A percentile compares a stretch with the other conserved stretches of the same genome.
phyloP scores from a whole-genome alignment of 2,888 invertebrate species.

The Pantelozetes paolii region DNA sequence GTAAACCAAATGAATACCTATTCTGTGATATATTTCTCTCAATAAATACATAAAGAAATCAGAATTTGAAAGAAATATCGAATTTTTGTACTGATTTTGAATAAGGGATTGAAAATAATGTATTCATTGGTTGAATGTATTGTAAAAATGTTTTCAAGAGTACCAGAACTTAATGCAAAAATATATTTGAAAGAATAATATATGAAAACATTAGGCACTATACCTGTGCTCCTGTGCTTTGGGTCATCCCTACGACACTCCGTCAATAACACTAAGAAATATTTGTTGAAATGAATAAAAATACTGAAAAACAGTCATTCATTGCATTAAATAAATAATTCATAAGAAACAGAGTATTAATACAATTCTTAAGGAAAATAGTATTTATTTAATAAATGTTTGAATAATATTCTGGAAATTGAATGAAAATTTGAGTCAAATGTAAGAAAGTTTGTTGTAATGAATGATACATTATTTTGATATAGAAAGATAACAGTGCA shows the following conservation, averaged over 20 bases:
- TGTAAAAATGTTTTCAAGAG: background rate
- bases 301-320: background rate
- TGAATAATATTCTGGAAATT: too few species aligned
- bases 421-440: background rate
- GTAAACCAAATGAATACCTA: background rate
- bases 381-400: background rate
- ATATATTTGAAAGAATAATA: background rate
- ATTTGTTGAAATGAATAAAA: constrained; percentile 20
- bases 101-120: constrained; percentile 1
- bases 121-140: background rate
- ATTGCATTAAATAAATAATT: constrained; percentile 12
- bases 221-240: too few species aligned
- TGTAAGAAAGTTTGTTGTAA: background rate
- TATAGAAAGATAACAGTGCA: constrained; percentile 13
- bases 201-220: background rate
- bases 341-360: background rate
- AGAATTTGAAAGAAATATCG: background rate
- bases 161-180: background rate
- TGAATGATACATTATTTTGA: constrained; percentile 14
- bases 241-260: too few species aligned
- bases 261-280: background rate
- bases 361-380: too few species aligned
- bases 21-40: background rate
- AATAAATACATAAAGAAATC: background rate
- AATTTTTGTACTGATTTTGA: background rate